These are phyloP conservation scores for Brachionus rotundiformis DNA, from an alignment of 1,140 invertebrate species.

Conservation along the genomic window DNA sequence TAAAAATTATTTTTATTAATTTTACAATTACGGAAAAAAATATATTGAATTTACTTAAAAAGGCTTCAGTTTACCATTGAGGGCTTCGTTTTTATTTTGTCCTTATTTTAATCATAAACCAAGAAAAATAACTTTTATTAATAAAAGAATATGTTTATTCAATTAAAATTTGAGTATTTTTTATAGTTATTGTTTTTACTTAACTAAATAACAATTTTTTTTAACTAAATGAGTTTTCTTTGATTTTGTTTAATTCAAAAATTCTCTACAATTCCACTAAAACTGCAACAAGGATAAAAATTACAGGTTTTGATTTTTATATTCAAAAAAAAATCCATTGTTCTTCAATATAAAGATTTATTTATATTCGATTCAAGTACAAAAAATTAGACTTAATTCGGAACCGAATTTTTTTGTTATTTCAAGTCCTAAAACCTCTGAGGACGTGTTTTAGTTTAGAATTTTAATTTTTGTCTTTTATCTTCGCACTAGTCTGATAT, in stretches of 20 bases:
- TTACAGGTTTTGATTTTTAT: no score
- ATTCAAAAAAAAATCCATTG: no score
- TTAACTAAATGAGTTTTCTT: not conserved
- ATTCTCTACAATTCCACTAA: not conserved
- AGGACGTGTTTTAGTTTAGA: no score
- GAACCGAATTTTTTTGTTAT: no score
- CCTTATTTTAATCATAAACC: not conserved
- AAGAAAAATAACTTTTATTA: not conserved
- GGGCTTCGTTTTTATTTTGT: not conserved
- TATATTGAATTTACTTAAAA: not conserved
- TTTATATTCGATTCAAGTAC: no score
- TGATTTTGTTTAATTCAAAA: not conserved
- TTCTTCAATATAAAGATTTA: no score
- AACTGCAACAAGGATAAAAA: not conserved
- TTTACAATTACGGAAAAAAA: not conserved
- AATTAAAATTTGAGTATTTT: not conserved
- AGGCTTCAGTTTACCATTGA: not conserved
- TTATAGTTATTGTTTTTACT: not conserved
- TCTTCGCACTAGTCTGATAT: no score
- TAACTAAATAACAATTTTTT: not conserved
- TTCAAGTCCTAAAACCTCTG: no score
- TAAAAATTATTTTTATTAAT: not conserved
- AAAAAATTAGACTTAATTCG: no score
- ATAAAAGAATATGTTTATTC: not conserved
- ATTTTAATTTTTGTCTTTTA: no score